phyloP scores from a whole-genome alignment of 2,113 vertebrate species.

The Gobius niger region DNA sequence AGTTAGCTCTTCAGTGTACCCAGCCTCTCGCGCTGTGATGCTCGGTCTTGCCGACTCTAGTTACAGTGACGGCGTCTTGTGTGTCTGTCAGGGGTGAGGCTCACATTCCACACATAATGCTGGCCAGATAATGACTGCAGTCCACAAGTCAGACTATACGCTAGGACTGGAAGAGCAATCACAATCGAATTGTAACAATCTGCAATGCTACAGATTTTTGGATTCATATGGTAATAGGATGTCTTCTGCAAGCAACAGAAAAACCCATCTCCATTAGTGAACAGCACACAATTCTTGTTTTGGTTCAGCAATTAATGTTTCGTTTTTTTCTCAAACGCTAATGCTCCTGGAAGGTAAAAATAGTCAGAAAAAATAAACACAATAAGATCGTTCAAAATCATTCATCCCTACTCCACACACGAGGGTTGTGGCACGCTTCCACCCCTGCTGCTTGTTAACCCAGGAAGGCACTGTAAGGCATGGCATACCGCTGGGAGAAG shows the following conservation, averaged over 20 bases:
- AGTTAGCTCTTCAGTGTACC: slow-evolving; percentile 22
- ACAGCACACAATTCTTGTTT: too few relatives aligned
- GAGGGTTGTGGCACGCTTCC: slow-evolving; percentile 12
- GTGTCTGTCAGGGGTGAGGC: slow-evolving; percentile 52
- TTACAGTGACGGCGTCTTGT: slow-evolving; percentile 58
- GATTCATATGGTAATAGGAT: too few relatives aligned
- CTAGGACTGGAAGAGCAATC: too few relatives aligned
- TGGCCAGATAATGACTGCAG: slow-evolving; percentile 44
- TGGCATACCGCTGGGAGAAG: slow-evolving; percentile 16
- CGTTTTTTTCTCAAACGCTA: too few relatives aligned
- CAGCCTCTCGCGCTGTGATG: slow-evolving; percentile 23
- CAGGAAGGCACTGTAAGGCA: slow-evolving; percentile 12
- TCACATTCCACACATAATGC: slow-evolving; percentile 68
- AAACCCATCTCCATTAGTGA: too few relatives aligned
- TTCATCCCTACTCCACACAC: neutral
- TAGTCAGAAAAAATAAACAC: too few relatives aligned
- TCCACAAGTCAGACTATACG: slow-evolving; percentile 15
- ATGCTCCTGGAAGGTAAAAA: too few relatives aligned
- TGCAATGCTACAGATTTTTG: too few relatives aligned
- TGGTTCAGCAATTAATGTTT: too few relatives aligned
- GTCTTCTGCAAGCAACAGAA: too few relatives aligned
- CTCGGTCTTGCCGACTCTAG: slow-evolving; percentile 51
- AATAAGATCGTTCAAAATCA: too few relatives aligned
- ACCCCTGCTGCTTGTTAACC: slow-evolving; percentile 23
- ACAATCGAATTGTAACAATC: too few relatives aligned